Conservation (phyloP, 2,888 invertebrate genomes). For the Rhorus exstirpatorius region DNA sequence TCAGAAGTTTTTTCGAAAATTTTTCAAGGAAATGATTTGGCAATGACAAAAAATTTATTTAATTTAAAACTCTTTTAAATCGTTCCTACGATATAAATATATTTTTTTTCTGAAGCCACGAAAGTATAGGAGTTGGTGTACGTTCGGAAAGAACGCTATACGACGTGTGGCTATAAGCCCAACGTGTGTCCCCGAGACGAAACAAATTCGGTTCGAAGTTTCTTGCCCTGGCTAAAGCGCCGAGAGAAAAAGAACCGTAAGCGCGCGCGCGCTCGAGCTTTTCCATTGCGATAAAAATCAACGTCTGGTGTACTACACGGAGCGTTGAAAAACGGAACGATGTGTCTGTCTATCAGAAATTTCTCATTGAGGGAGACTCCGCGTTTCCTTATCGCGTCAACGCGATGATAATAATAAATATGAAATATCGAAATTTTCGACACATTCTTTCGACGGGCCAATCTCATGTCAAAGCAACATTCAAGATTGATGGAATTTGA, state of each 20-base stretch:
- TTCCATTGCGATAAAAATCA: slow-evolving; percentile 58
- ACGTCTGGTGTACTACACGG: slow-evolving; percentile 36
- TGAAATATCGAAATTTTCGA: slow-evolving; percentile 43
- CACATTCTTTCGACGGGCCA: slow-evolving; percentile 41
- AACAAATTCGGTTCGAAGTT: slow-evolving; percentile 55
- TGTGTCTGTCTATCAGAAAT: slow-evolving; percentile 51
- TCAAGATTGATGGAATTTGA: neutral
- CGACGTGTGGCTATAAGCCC: neutral
- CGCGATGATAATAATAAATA: slow-evolving; percentile 35
- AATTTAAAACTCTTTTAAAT: too few relatives aligned
- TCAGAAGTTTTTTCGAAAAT: too few relatives aligned
- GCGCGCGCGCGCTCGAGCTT: slow-evolving; percentile 34
- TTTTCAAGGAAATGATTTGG: too few relatives aligned
- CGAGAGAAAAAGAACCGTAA: neutral
- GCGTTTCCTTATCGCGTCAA: slow-evolving; percentile 32
- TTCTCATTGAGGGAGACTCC: slow-evolving; percentile 12
- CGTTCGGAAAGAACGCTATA: slow-evolving; percentile 4
- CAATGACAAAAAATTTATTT: too few relatives aligned
- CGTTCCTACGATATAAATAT: too few relatives aligned
- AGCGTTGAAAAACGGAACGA: slow-evolving; percentile 28
- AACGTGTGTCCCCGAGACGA: slow-evolving; percentile 36
- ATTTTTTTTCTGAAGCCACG: too few relatives aligned
- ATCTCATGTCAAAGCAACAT: slow-evolving; percentile 38
- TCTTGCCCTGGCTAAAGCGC: neutral
- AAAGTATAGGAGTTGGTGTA: neutral